phyloP scores from a whole-genome alignment of 2,888 invertebrate genomes.

The Andrena bucephala region DNA sequence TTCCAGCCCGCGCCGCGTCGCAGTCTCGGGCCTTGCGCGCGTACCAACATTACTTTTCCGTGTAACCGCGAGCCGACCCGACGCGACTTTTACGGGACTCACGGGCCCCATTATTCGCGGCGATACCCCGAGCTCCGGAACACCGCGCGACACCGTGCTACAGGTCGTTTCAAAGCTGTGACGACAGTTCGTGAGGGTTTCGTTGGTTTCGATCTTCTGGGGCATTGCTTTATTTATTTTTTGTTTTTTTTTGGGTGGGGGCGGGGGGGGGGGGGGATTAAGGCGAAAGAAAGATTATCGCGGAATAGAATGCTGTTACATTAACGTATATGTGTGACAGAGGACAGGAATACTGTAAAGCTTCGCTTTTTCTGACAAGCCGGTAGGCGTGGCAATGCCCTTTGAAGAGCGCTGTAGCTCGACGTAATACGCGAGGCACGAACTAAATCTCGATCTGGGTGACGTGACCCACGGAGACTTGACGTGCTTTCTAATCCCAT shows the following conservation, averaged over 20 bases:
- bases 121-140: slow-evolving; percentile 32
- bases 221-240: background rate
- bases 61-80: slow-evolving; percentile 47
- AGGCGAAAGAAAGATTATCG: no score
- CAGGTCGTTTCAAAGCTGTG: slow-evolving; percentile 22
- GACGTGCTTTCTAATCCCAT: slow-evolving; percentile 78
- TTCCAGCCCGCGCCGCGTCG: slow-evolving; percentile 41
- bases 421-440: slow-evolving; percentile 61
- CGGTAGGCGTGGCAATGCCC: slow-evolving; percentile 43
- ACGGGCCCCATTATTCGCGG: slow-evolving; percentile 41
- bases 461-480: slow-evolving; percentile 74
- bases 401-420: slow-evolving; percentile 64
- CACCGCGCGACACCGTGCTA: slow-evolving; percentile 21
- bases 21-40: slow-evolving; percentile 19
- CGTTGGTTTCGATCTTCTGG: background rate
- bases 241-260: no score
- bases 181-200: background rate
- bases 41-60: slow-evolving; percentile 64
- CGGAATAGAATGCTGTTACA: background rate
- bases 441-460: slow-evolving; percentile 76
- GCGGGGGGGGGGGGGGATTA: no score
- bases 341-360: background rate
- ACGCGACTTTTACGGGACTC: slow-evolving; percentile 62
- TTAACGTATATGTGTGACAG: background rate
- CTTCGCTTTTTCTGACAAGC: slow-evolving; percentile 35